Conservation (phyloP, 2,113 vertebrate species). For the Danionella cerebrum region DNA sequence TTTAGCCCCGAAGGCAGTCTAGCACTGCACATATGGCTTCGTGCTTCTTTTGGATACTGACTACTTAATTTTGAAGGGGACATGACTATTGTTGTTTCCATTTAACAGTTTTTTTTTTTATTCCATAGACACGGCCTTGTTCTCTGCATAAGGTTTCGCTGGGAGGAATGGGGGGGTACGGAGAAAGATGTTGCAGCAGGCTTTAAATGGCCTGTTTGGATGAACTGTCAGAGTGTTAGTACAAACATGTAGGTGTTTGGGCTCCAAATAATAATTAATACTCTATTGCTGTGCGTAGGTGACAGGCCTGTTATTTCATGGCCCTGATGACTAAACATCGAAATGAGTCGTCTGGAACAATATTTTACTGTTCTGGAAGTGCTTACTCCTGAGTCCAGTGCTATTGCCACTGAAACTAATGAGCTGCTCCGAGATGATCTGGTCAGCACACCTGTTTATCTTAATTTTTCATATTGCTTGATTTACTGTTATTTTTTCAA, state of each 20-base stretch:
- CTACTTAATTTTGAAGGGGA: slow-evolving; percentile 54
- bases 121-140: slow-evolving; percentile 60
- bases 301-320: slow-evolving; percentile 73
- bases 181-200: slow-evolving; percentile 76
- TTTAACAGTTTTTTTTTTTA: slow-evolving; percentile 19
- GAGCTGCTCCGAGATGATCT: slow-evolving; percentile 69
- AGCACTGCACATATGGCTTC: slow-evolving; percentile 38
- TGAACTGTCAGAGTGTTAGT: slow-evolving; percentile 87
- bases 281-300: slow-evolving; percentile 72
- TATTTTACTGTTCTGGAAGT: slow-evolving; percentile 81
- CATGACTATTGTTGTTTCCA: slow-evolving; percentile 66
- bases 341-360: slow-evolving; percentile 68
- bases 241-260: slow-evolving; percentile 92
- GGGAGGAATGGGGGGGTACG: slow-evolving; percentile 43
- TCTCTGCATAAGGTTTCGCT: slow-evolving; percentile 64
- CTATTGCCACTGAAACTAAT: slow-evolving; percentile 66
- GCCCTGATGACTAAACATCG: slow-evolving; percentile 81
- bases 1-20: slow-evolving; percentile 53
- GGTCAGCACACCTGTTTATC: slow-evolving; percentile 67
- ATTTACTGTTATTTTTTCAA: slow-evolving; percentile 64
- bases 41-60: slow-evolving; percentile 52
- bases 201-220: slow-evolving; percentile 88
- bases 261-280: slow-evolving; percentile 89
- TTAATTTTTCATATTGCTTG: slow-evolving; percentile 74
- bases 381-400: slow-evolving; percentile 60